Evolutionary conservation across 2,888 invertebrate genomes (phyloP).

Genomic region (Noctuana brunneofusca): DNA sequence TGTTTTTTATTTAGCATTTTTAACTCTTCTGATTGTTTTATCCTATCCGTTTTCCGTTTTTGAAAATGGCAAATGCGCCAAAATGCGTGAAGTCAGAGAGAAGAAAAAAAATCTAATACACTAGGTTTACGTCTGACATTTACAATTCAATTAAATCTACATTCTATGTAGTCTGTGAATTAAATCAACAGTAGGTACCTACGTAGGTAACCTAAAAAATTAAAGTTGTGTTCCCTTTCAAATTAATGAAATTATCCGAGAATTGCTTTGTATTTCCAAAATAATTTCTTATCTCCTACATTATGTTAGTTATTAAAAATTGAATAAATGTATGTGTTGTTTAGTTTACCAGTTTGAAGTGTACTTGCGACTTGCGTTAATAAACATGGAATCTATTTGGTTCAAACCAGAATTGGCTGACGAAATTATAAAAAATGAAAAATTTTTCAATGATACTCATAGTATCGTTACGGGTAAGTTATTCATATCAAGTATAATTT

Average conservation of each 20-base stretch:
- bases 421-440: constrained; percentile 67
- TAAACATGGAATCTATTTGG: constrained; percentile 68
- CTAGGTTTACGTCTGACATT: too few species aligned
- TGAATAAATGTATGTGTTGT: not conserved
- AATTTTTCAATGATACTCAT: constrained; percentile 65
- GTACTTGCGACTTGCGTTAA: not conserved
- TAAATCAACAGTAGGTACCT: too few species aligned
- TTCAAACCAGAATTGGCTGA: constrained; percentile 62
- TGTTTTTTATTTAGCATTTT: too few species aligned
- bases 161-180: too few species aligned
- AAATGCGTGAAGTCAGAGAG: too few species aligned
- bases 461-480: constrained; percentile 74
- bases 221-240: not conserved
- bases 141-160: too few species aligned
- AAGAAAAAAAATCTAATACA: too few species aligned
- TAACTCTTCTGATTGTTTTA: too few species aligned
- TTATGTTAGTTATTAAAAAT: not conserved
- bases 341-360: not conserved
- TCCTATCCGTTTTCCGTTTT: too few species aligned
- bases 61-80: too few species aligned
- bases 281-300: not conserved
- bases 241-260: too few species aligned
- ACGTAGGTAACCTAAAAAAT: not conserved
- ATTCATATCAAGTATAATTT: not conserved
- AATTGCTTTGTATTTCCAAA: too few species aligned